phyloP scores from a whole-genome alignment of 2,113 vertebrate genomes.

The Gallinago jamesoni region DNA sequence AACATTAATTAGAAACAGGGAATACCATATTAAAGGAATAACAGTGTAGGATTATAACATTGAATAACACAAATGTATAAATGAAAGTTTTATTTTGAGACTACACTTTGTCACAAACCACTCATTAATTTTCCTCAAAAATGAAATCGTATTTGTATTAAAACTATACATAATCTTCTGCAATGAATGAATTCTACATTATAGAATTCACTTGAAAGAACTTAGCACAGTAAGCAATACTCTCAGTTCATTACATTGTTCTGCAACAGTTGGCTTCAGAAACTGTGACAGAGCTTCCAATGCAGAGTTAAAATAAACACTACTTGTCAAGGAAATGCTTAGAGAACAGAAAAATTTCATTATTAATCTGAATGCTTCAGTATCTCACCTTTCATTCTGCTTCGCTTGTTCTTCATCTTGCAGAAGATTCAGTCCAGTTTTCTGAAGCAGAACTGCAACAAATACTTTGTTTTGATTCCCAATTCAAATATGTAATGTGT shows the following conservation, averaged over 20 bases:
- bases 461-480: not conserved
- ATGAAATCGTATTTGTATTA: not conserved
- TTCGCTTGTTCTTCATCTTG: not conserved
- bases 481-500: not conserved
- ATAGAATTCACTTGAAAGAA: not conserved
- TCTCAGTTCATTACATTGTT: not conserved
- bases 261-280: not conserved
- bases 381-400: conserved; percentile 81
- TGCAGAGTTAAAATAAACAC: not conserved
- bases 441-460: not conserved
- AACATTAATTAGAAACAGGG: not conserved
- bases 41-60: not conserved
- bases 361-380: not conserved
- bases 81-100: not conserved
- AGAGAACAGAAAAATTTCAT: not conserved
- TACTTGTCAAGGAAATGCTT: not conserved
- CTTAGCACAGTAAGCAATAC: not conserved
- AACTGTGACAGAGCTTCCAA: not conserved
- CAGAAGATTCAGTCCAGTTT: not conserved
- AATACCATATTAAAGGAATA: not conserved
- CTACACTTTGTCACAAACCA: not conserved
- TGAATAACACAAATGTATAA: not conserved
- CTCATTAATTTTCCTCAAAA: not conserved
- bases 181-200: not conserved
- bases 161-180: not conserved